Conservation (phyloP, 2,888 invertebrate genomes). For the Spilosoma lubricipeda region DNA sequence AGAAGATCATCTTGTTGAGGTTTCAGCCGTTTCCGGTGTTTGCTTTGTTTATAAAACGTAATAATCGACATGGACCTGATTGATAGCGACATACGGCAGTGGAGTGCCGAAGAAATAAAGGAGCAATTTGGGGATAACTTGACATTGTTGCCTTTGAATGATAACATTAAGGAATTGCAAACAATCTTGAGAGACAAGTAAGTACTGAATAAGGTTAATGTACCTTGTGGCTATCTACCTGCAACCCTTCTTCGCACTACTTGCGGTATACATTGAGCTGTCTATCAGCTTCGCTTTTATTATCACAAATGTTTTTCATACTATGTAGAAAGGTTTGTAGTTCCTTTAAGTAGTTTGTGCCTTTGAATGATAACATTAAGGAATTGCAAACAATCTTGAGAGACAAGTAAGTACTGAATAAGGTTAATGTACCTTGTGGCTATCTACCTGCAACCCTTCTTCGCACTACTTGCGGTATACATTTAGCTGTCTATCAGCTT, state of each 20-base stretch:
- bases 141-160: conserved; percentile 90
- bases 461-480: background rate
- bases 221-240: conserved; percentile 23
- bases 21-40: conserved; percentile 14
- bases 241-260: conserved; percentile 2
- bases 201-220: conserved; percentile 71
- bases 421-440: conserved; percentile 60
- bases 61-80: conserved; percentile 72
- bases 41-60: conserved; percentile 34
- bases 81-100: conserved; percentile 77
- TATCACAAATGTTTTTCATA: background rate
- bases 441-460: conserved; percentile 6
- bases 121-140: conserved; percentile 90
- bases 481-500: background rate
- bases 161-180: conserved; percentile 93
- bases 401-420: conserved; percentile 90
- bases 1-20: background rate
- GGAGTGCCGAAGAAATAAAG: conserved; percentile 76
- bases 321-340: background rate
- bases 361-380: conserved; percentile 92
- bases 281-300: background rate
- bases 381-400: conserved; percentile 95
- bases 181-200: conserved; percentile 96
- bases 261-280: background rate
- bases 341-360: conserved; percentile 70